Evolutionary conservation across 2,797 vertebrate species (phyloP).

Genomic region (Sylvilagus floridanus): DNA sequence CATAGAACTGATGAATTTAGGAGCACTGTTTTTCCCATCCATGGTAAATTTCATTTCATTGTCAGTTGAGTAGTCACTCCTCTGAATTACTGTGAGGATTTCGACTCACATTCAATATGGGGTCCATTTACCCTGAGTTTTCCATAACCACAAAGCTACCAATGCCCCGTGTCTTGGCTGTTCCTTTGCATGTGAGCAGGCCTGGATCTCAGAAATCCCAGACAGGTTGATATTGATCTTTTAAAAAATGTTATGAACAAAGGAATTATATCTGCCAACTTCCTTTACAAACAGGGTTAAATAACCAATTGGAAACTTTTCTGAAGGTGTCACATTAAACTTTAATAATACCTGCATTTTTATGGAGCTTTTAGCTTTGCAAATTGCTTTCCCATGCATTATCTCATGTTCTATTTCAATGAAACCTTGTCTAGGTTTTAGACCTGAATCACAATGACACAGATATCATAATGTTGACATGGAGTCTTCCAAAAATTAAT

Average conservation of each 20-base stretch:
- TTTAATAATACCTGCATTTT: conserved; percentile 67
- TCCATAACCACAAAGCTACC: background rate
- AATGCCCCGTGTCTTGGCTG: background rate
- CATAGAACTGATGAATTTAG: background rate
- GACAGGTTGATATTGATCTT: conserved; percentile 30
- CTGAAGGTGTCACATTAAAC: conserved; percentile 72
- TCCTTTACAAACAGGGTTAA: conserved; percentile 61
- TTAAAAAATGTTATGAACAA: conserved; percentile 33
- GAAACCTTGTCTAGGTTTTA: conserved; percentile 23
- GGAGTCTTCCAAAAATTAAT: conserved; percentile 12
- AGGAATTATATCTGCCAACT: conserved; percentile 44
- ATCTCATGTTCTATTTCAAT: background rate
- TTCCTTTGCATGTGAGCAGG: background rate
- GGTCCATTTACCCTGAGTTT: background rate
- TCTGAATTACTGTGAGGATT: background rate
- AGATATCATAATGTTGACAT: conserved; percentile 51
- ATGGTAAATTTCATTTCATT: background rate
- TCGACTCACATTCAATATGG: background rate
- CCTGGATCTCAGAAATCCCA: conserved; percentile 19
- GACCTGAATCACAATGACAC: conserved; percentile 18
- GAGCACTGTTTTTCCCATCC: background rate
- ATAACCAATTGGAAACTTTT: conserved; percentile 66
- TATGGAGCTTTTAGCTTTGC: conserved; percentile 69
- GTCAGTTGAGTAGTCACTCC: background rate
- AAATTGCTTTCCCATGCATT: conserved; percentile 57